phyloP scores from a whole-genome alignment of 2,888 invertebrate species.

The Adelphocoris suturalis region DNA sequence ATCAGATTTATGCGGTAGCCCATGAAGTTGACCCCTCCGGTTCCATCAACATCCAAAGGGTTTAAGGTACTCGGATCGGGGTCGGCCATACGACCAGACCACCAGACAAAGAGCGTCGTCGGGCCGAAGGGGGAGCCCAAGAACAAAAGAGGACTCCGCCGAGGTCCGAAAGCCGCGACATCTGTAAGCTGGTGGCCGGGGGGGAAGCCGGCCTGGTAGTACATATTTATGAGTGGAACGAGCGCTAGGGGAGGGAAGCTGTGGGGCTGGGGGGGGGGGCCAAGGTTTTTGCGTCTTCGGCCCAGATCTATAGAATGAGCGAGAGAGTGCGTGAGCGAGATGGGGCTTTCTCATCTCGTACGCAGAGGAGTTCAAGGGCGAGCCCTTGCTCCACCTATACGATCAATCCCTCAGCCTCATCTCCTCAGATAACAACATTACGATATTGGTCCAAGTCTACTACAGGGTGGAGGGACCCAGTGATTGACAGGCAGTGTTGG shows the following conservation, averaged over 20 bases:
- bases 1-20: constrained; percentile 57
- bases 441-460: too few species aligned
- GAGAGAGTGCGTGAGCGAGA: constrained; percentile 36
- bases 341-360: constrained; percentile 55
- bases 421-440: too few species aligned
- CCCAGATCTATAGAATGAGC: constrained; percentile 59
- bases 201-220: constrained; percentile 15
- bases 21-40: constrained; percentile 46
- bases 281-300: constrained; percentile 64
- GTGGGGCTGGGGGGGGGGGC: background rate
- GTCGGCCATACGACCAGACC: constrained; percentile 40
- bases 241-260: background rate
- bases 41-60: constrained; percentile 51
- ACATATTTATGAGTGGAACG: constrained; percentile 57
- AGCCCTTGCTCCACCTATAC: constrained; percentile 53
- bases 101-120: constrained; percentile 57
- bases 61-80: constrained; percentile 41
- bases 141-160: constrained; percentile 49
- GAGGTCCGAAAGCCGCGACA: constrained; percentile 55
- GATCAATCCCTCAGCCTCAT: constrained; percentile 36
- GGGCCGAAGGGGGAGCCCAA: background rate
- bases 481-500: too few species aligned
- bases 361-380: constrained; percentile 58
- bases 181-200: constrained; percentile 47
- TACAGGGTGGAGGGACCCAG: too few species aligned